Evolutionary conservation across 2,113 vertebrate genomes (phyloP), one percentile per base, ranked within the genome.

Genomic region (Puntigrus tetrazona): DNA sequence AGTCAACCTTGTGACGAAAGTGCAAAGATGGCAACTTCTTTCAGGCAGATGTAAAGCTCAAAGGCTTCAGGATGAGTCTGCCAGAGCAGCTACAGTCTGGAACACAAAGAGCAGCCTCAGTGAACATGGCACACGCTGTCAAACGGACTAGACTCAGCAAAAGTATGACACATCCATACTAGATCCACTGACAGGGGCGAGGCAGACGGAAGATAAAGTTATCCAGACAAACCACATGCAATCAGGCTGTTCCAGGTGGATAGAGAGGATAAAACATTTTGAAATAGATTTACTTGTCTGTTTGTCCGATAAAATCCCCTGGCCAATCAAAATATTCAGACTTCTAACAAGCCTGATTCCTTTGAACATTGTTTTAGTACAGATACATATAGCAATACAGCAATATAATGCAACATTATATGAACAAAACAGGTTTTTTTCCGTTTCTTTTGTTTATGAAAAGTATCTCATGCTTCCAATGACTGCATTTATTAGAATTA

Each of bases 11-110:
- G 47, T 29, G 57, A 83, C 73, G 45, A 82, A 85, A 88, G 31
- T 85, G 88, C 88, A 87, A 84, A 88, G 79, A 81, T 59, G 84
- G 85, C 86, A 78, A 74, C 52, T 88, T 83, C 74, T 87, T 86
- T 84, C 57, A 78, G 80, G 55, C 80, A 72, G 85, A 87, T 69
- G 78, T 57, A 36, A 79, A 38, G 41, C 74, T 85, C 55, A 73
- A 85, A 78, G 81, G 65, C 81, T 78, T 18, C 65, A 69, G 82
- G 84, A 88, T 52, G 87, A 84, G 76, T 84, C 45, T 83, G 76
- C 52, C 45, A 82, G 61, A 85, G 85, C 78, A 82, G 78, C 84
- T 57, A 25, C 78, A 69, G 84, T 27, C 55, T 67, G 52, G 29
- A 25, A 61, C 74, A 86, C 74, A 87, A 87, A 89, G 81, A 47